Evolutionary conservation across 2,888 invertebrate genomes (phyloP), one percentile per base, ranked within the genome.

Genomic region (Cryptosula pallasiana): DNA sequence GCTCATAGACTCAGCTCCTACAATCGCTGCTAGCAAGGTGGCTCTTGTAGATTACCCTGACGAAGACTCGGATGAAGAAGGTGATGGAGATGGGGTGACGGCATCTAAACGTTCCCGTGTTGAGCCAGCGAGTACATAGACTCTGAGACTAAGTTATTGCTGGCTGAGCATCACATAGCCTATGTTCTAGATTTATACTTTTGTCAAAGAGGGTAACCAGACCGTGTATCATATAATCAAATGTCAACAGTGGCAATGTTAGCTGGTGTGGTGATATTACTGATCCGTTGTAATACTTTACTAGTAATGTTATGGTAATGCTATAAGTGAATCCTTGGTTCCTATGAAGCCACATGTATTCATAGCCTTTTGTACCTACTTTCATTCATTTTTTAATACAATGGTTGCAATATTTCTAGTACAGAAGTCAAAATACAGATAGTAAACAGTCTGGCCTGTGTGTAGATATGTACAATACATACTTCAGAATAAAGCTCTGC

Each of bases 11-110:
- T 63, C 63, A 25, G 63, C 63, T 63, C 63, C 63, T 29, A 29
- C 63, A 5, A 32, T 32, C 16, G 63, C 63, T 34, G 63, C 32
- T 63, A 27, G 63, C n/a, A 63, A 63, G 27, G 27, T 63, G 27
- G 63, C 63, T 32, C 32, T 63, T 29, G 63, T 63, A 13, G 63
- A 63, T 63, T 63, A 63, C 32, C 63, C 63, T 5, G 63, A 63
- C 32, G 63, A 63, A n/a, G 63, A 63, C n/a, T 63, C 63, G 1
- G 63, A 63, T n/a, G 63, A 63, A 27, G 63, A 63, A 9, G 63
- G 13, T 25, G 63, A 63, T 32, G 63, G 63, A 27, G 63, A 63
- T 9, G 32, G 32, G 5, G 5, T 63, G 27, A 25, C 32, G 16
- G 63, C 27, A 13, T 29, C 2, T n/a, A 63, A 63, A 63, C 63